These are phyloP conservation scores for Drosophila hydei DNA, from an alignment of 1,140 invertebrate genomes.

Conservation along the genomic window DNA sequence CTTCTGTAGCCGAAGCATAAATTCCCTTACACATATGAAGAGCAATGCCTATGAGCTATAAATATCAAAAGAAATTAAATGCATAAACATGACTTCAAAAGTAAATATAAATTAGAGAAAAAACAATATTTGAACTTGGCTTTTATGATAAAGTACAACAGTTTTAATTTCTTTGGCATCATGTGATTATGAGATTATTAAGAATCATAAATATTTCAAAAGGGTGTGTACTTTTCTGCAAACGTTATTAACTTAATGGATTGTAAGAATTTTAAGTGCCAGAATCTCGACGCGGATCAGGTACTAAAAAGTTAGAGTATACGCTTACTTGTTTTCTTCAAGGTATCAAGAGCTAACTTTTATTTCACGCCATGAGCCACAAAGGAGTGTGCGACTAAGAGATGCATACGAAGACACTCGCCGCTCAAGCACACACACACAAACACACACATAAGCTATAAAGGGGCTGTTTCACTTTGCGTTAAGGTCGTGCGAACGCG, in stretches of 20 bases:
- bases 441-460: conserved; percentile 50
- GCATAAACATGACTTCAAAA: too few species aligned
- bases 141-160: too few species aligned
- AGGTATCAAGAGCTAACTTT: conserved; percentile 53
- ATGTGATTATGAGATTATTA: too few species aligned
- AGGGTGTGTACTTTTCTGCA: too few species aligned
- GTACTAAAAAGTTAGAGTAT: not conserved
- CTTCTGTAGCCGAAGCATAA: not conserved
- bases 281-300: not conserved
- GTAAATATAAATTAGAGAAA: too few species aligned
- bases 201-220: too few species aligned
- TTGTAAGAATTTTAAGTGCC: not conserved
- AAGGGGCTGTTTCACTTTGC: conserved; percentile 77
- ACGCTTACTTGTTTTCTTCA: not conserved
- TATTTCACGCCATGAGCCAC: conserved; percentile 59
- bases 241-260: not conserved
- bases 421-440: not conserved
- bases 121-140: too few species aligned
- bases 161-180: too few species aligned
- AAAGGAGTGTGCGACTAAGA: conserved; percentile 30
- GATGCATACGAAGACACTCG: conserved; percentile 35
- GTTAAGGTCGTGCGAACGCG: conserved; percentile 74
- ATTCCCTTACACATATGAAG: too few species aligned
- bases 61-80: too few species aligned
- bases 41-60: too few species aligned